These are phyloP conservation scores for Peribatodes rhomboidaria DNA, from an alignment of 2,888 invertebrate genomes.

Conservation along the genomic window DNA sequence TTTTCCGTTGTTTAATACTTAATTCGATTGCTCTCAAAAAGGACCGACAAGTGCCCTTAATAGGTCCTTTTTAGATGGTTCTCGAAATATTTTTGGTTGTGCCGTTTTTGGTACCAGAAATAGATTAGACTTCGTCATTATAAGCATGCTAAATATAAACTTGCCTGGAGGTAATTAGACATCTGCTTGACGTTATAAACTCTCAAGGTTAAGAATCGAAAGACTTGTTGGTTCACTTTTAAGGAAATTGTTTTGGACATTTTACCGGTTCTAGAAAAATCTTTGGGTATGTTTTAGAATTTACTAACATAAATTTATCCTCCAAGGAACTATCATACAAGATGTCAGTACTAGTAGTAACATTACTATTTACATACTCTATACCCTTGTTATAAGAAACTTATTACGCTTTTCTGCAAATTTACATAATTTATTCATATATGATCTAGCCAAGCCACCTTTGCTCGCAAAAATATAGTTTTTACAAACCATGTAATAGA, in stretches of 20 bases:
- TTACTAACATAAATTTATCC: not conserved
- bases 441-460: constrained; percentile 13
- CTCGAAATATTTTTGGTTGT: constrained; percentile 22
- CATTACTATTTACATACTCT: not conserved
- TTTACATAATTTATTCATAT: constrained; percentile 17
- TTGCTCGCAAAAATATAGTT: constrained; percentile 18
- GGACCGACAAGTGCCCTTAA: constrained; percentile 36
- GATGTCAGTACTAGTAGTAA: not conserved
- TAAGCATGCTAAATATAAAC: not conserved
- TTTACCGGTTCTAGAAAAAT: not conserved
- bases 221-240: not conserved
- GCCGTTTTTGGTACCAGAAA: constrained; percentile 11
- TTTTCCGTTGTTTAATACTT: constrained; percentile 57
- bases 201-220: constrained; percentile 15
- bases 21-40: constrained; percentile 53
- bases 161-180: constrained; percentile 15
- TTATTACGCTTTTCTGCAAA: not conserved
- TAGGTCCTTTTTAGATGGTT: constrained; percentile 23
- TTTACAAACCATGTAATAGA: not conserved
- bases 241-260: not conserved
- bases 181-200: constrained; percentile 12
- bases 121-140: not conserved
- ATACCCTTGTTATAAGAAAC: not conserved
- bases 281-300: not conserved
- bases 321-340: not conserved